phyloP scores from a whole-genome alignment of 2,888 invertebrate genomes.

The Pandemis corylana region DNA sequence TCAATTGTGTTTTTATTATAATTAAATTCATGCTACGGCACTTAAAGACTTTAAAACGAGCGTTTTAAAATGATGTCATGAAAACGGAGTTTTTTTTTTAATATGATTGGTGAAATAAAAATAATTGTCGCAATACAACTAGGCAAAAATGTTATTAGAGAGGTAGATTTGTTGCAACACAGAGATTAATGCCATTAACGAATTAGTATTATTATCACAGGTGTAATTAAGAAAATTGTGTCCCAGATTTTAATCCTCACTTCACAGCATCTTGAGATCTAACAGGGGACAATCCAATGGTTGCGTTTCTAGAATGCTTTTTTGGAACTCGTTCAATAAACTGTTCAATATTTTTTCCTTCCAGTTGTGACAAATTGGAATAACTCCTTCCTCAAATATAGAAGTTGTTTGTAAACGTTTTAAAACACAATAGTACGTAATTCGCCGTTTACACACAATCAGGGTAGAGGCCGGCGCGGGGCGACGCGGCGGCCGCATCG shows the following conservation, averaged over 20 bases:
- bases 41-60: too few relatives aligned
- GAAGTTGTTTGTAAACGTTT: slow-evolving; percentile 34
- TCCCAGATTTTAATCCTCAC: neutral
- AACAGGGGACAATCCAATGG: neutral
- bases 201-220: too few relatives aligned
- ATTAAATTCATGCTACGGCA: too few relatives aligned
- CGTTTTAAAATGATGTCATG: too few relatives aligned
- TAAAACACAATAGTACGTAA: slow-evolving; percentile 39
- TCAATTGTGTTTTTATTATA: too few relatives aligned
- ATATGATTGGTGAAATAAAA: too few relatives aligned
- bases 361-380: neutral
- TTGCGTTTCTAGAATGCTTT: neutral
- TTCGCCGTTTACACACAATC: slow-evolving; percentile 40
- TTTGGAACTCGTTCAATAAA: neutral
- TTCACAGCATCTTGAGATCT: neutral
- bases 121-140: too few relatives aligned
- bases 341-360: neutral
- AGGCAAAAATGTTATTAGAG: too few relatives aligned
- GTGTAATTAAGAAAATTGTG: too few relatives aligned
- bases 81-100: too few relatives aligned
- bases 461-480: slow-evolving; percentile 25
- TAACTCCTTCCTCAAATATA: slow-evolving; percentile 10
- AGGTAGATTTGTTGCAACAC: too few relatives aligned
- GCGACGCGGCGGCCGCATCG: slow-evolving; percentile 37
- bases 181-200: too few relatives aligned